Evolutionary conservation across 2,888 invertebrate species (phyloP).

Genomic region (Oscheius myriophilus): DNA sequence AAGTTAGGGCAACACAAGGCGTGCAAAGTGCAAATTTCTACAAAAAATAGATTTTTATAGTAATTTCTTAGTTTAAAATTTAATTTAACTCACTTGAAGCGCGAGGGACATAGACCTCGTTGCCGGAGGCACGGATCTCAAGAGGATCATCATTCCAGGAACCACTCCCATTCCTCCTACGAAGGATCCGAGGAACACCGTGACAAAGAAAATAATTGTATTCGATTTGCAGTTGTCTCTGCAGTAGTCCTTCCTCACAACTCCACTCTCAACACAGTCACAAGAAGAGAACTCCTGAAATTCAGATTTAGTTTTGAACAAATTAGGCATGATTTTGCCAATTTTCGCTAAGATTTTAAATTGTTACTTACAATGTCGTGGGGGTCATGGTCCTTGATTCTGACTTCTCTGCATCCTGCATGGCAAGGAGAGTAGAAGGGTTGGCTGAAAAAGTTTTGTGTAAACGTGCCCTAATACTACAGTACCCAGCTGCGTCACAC

Average conservation of each 20-base stretch:
- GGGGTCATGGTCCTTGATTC: constrained; percentile 34
- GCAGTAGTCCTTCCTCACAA: constrained; percentile 65
- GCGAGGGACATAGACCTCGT: constrained; percentile 64
- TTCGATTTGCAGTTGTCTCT: constrained; percentile 59
- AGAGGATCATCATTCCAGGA: constrained; percentile 53
- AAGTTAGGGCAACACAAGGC: too few species aligned
- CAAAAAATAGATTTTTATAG: too few species aligned
- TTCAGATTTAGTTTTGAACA: background rate
- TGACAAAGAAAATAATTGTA: constrained; percentile 61
- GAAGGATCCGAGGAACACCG: constrained; percentile 66
- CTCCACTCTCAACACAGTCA: constrained; percentile 57
- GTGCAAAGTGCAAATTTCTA: too few species aligned
- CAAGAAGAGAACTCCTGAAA: constrained; percentile 64
- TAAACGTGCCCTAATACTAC: background rate
- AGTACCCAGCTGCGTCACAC: constrained; percentile 66
- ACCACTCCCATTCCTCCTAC: constrained; percentile 64
- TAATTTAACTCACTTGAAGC: constrained; percentile 53
- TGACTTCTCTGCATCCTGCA: constrained; percentile 67
- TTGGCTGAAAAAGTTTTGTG: constrained; percentile 26
- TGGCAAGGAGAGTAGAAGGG: constrained; percentile 72
- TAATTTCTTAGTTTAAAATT: too few species aligned
- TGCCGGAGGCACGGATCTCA: constrained; percentile 66
- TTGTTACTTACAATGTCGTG: constrained; percentile 38
- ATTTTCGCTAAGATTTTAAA: background rate
- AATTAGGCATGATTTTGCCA: too few species aligned